Conservation (phyloP, 2,888 invertebrate species). For the Deroplatys truncata region DNA sequence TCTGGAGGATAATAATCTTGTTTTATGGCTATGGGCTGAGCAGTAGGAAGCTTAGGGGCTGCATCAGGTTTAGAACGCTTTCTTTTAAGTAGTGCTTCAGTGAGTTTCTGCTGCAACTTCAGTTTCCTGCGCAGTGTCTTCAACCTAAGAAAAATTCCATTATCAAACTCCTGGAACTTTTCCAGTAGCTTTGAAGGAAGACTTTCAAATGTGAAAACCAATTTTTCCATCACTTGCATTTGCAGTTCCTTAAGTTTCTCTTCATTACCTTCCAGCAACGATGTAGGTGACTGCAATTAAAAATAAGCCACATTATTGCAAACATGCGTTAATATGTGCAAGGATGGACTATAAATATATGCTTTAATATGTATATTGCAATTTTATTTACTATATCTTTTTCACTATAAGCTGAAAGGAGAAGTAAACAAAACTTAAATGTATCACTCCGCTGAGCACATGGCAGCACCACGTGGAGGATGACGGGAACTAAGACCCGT, state of each 20-base stretch:
- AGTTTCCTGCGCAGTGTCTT: conserved; percentile 53
- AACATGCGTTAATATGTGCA: neutral
- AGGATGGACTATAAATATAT: no score
- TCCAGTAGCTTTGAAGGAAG: conserved; percentile 59
- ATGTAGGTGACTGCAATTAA: neutral
- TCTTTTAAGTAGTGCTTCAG: conserved; percentile 40
- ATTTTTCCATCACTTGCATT: conserved; percentile 59
- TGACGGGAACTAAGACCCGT: no score
- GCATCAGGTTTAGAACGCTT: neutral
- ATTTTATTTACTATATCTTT: no score
- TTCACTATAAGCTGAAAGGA: no score
- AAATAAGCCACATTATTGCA: neutral
- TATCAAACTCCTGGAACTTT: conserved; percentile 58
- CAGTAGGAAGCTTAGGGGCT: neutral
- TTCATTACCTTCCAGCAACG: neutral
- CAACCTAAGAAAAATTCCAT: conserved; percentile 49
- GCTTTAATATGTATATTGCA: no score
- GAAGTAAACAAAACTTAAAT: no score
- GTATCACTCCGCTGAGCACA: no score
- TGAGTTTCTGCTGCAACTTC: conserved; percentile 51
- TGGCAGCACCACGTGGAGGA: no score
- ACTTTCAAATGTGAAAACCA: conserved; percentile 57
- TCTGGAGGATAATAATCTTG: neutral
- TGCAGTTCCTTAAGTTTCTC: conserved; percentile 49
- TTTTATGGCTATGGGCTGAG: neutral